Evolutionary conservation across 2,888 invertebrate genomes (phyloP), one percentile per base, ranked within the genome.

Genomic region (Brachyptera putata): DNA sequence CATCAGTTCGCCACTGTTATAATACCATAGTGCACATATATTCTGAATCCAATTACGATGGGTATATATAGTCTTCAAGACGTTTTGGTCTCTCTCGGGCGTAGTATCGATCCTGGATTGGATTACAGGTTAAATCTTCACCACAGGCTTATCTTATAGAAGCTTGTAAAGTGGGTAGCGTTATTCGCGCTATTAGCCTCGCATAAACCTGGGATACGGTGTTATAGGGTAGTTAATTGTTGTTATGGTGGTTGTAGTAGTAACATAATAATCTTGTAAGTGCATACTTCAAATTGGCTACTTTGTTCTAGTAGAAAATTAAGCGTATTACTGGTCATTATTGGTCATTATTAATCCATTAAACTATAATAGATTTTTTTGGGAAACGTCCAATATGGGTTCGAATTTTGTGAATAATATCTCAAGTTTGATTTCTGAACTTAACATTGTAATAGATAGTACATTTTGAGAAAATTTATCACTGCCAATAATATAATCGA

Each of bases 41-140:
- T 24, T 21, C 46, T 46, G 46, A 24, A n/a, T 21, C 46, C 46
- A 24, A 46, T 46, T 46, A 46, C 21, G 22, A 46, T 46, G 46
- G 46, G 24, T 24, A 46, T 46, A 24, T 24, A 46, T 46, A 46
- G 46, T 46, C n/a, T 41, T 46, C 46, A 22, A 30, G 30, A 30
- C 7, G 30, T 11, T 11, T 30, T 11, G 5, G 30, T 11, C 30
- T 30, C 30, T 30, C n/a, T 30, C 5, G 30, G 30, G 30, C 30
- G 11, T n/a, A 14, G 41, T 21, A 21, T 46, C 46, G 24, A 46
- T 46, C 24, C 41, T 7, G 41, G 21, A 18, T 18, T 41, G 41
- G 41, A 41, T 41, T 41, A 41, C 46, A 16, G 21, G 24, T 22
- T 46, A 46, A 21, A 46, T 46, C 39, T 39, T 18, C 16, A 21